Base-by-base conservation (phyloP, 2,888 invertebrate genomes). In the Acronicta leporina region DNA sequence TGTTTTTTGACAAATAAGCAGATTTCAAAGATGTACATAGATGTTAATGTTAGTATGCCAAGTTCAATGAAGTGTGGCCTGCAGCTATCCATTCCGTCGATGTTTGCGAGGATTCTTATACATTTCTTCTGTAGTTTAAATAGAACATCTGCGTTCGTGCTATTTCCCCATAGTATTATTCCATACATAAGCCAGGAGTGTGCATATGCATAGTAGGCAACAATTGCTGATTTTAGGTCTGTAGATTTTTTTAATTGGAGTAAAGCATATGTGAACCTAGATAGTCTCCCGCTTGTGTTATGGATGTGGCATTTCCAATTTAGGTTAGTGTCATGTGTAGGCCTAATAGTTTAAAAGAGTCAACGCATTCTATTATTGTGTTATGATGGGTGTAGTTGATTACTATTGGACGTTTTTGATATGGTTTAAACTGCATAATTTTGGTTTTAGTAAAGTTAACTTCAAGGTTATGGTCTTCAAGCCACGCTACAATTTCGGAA, bases 401-500 rank as follows among this genome's bases (percentile, higher is more conserved):
- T 5, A 55, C 14, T 38, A 64, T 15, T 16, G 51, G 54, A 27
- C 33, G 35, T 56, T 55, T 67, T 53, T 62, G 59, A 13, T 52
- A 47, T 13, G 67, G 67, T 41, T 38, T 41, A 40, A 62, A 67
- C 44, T 56, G 49, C 15, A 68, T 49, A 16, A 52, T 13, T 51
- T 66, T 63, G 2, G 59, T 62, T 59, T 65, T 65, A 30, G 14
- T 35, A 6, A 47, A 53, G 35, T 69, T 69, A 33, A 60, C 2
- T 62, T 62, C 49, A 25, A 66, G 20, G 48, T 70, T 70, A 44
- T 67, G 64, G 25, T 59, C 58, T 42, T 54, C 52, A 25, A 73
- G 56, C 67, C 64, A 71, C 15, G 13, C 10, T 5, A 50, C 42
- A 41, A 42, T 42, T 27, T 41, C 11, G 7, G 33, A 62, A 7